A percentile compares a stretch with the other conserved stretches of the same genome.
Conservation (phyloP, 2,888 invertebrate species). For the Hemithea aestivaria region DNA sequence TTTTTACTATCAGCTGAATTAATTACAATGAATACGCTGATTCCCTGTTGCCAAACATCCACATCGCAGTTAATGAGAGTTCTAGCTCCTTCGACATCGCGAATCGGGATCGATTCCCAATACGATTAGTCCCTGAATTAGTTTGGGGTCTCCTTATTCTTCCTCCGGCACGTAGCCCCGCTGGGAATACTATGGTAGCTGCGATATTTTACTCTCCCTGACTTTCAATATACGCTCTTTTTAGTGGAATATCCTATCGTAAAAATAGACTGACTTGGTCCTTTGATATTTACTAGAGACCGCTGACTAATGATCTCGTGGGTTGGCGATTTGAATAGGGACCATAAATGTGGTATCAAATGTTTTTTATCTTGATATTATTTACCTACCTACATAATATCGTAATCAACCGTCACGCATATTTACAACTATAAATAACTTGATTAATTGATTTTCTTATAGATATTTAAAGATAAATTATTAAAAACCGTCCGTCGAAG, state of each 20-base stretch:
- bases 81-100: constrained; percentile 21
- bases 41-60: constrained; percentile 14
- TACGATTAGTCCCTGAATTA: constrained; percentile 40
- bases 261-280: constrained; percentile 6
- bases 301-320: constrained; percentile 1
- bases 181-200: constrained; percentile 24
- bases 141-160: constrained; percentile 34
- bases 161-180: constrained; percentile 35
- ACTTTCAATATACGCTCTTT: constrained; percentile 11
- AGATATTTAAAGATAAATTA: too few relatives aligned
- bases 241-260: constrained; percentile 8
- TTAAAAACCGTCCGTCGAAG: too few relatives aligned
- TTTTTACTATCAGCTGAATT: too few relatives aligned
- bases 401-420: too few relatives aligned
- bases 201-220: constrained; percentile 15
- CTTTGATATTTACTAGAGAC: constrained; percentile 2
- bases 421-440: too few relatives aligned
- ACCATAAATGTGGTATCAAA: too few relatives aligned
- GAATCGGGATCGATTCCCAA: constrained; percentile 32
- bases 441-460: too few relatives aligned
- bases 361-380: too few relatives aligned
- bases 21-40: too few relatives aligned
- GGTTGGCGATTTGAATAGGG: background rate
- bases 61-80: too few relatives aligned
- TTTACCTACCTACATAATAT: too few relatives aligned